These are phyloP conservation scores for Menidia menidia DNA, from an alignment of 2,797 vertebrate species.

Conservation along the genomic window DNA sequence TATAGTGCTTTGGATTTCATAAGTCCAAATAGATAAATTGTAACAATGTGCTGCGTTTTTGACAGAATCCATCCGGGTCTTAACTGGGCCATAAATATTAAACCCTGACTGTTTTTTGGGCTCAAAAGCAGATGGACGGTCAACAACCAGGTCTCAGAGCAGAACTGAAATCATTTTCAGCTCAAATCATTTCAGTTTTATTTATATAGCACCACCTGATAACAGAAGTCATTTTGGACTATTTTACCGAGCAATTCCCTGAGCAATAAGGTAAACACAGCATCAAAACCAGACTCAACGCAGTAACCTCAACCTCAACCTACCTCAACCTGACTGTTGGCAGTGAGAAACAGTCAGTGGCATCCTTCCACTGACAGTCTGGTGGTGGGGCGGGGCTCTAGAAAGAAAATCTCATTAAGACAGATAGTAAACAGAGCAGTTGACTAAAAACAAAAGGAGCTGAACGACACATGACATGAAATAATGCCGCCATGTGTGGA, in stretches of 20 bases:
- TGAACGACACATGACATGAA: not conserved
- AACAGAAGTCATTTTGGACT: not conserved
- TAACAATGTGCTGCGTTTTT: not conserved
- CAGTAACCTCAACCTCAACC: not conserved
- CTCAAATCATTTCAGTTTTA: not conserved
- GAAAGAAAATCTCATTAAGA: conserved; percentile 11
- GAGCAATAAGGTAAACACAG: not conserved
- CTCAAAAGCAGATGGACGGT: conserved; percentile 10
- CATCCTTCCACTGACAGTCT: not conserved
- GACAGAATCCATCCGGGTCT: not conserved
- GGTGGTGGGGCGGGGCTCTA: not conserved
- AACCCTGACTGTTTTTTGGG: conserved; percentile 10
- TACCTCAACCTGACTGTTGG: not conserved
- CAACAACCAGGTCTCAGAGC: conserved; percentile 3
- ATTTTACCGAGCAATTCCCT: too few species aligned
- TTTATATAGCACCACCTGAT: not conserved
- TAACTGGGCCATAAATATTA: conserved; percentile 9
- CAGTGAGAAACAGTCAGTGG: not conserved
- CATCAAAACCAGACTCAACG: not conserved
- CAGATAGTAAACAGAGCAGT: not conserved
- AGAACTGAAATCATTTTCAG: conserved; percentile 6
- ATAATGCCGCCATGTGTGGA: not conserved
- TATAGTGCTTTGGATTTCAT: conserved; percentile 7
- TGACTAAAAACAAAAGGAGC: not conserved
- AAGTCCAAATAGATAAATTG: not conserved